Conservation (phyloP, 2,113 vertebrate species). For the Egretta garzetta region DNA sequence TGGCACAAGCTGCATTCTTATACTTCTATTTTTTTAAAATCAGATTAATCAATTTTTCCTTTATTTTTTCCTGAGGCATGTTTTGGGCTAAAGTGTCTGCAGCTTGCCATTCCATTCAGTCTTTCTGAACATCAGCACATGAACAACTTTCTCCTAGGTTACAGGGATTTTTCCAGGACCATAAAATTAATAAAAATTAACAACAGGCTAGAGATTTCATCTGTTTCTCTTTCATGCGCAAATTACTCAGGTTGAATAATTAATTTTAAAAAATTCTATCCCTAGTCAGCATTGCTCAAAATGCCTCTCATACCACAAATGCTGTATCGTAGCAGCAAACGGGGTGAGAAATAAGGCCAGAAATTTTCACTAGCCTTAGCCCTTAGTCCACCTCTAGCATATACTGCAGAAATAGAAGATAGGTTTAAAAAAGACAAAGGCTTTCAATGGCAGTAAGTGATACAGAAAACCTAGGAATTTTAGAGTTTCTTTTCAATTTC, state of each 20-base stretch:
- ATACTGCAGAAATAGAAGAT: neutral
- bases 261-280: neutral
- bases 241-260: neutral
- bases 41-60: neutral
- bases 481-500: neutral
- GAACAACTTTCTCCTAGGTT: neutral
- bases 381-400: neutral
- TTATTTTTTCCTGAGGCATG: neutral
- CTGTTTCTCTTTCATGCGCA: neutral
- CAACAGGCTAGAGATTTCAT: neutral
- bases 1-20: neutral
- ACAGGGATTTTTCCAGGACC: neutral
- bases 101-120: neutral
- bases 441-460: neutral
- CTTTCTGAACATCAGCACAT: neutral
- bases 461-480: neutral
- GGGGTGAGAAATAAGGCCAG: neutral
- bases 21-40: neutral
- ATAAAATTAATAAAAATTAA: neutral
- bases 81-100: neutral
- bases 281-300: neutral
- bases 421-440: neutral
- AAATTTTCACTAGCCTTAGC: neutral
- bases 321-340: neutral
- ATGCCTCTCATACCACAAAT: fast-evolving